Percentiles rank a stretch among this genome's conserved stretches.
Conservation (phyloP, 2,888 invertebrate genomes). For the Hydroisotoma schaefferi region DNA sequence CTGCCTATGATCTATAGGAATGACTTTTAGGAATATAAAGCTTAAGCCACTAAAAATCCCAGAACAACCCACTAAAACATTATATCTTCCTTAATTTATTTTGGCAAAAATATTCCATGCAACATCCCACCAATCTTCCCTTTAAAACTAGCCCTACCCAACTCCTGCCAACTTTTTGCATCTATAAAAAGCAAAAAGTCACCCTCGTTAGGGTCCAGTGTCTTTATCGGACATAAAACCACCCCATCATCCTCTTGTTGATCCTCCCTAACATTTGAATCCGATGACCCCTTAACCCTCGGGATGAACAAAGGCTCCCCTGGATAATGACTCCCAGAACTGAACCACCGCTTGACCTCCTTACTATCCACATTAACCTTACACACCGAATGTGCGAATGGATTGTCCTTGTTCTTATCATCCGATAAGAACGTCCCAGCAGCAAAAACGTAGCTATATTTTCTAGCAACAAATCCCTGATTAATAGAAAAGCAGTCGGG, state of each 20-base stretch:
- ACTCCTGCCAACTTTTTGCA: slow-evolving; percentile 51
- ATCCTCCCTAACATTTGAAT: too few relatives aligned
- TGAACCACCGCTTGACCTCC: neutral
- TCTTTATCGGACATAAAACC: slow-evolving; percentile 49
- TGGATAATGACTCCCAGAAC: slow-evolving; percentile 26
- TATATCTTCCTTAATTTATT: neutral
- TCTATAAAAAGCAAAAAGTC: slow-evolving; percentile 51
- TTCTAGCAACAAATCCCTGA: slow-evolving; percentile 50
- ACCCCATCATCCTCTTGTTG: slow-evolving; percentile 53
- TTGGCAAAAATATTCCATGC: slow-evolving; percentile 49
- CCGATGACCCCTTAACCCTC: slow-evolving; percentile 52
- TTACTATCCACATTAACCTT: neutral
- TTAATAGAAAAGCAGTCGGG: slow-evolving; percentile 56
- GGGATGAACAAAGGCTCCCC: slow-evolving; percentile 56
- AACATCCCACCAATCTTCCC: slow-evolving; percentile 48
- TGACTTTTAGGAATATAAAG: too few relatives aligned
- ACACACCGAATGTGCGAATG: slow-evolving; percentile 31
- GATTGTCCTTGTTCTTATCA: slow-evolving; percentile 45
- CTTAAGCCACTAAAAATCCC: too few relatives aligned
- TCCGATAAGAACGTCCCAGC: slow-evolving; percentile 51
- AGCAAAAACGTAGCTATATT: slow-evolving; percentile 56
- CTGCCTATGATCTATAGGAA: too few relatives aligned
- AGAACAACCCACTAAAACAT: neutral
- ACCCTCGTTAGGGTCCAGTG: slow-evolving; percentile 41
- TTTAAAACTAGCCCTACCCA: slow-evolving; percentile 51